A percentile compares a stretch with the other conserved stretches of the same genome.
These are phyloP conservation scores for Nesogale talazaci DNA, from an alignment of 2,113 vertebrate genomes.

Conservation along the genomic window DNA sequence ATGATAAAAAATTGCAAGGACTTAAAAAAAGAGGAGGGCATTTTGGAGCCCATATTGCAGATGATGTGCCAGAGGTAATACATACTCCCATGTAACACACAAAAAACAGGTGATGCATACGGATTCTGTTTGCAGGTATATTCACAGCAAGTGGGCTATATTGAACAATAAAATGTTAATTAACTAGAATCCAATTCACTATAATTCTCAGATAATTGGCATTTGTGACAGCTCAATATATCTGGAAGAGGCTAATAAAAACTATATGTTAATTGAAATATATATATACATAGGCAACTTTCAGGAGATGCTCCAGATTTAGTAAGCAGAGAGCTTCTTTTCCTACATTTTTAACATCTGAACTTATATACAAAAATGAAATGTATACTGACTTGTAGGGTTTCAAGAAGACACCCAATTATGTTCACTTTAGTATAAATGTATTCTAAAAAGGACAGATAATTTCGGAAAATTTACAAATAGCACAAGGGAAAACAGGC, in stretches of 20 bases:
- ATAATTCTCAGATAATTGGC: not conserved
- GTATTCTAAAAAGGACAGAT: not conserved
- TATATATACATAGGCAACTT: not conserved
- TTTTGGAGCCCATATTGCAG: not conserved
- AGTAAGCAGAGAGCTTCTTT: not conserved
- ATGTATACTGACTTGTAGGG: not conserved
- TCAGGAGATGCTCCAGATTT: not conserved
- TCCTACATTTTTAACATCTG: not conserved
- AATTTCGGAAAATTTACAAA: constrained; percentile 36
- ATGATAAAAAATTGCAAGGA: not conserved
- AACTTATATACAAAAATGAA: not conserved
- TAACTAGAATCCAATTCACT: constrained; percentile 8
- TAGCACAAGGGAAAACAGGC: not conserved
- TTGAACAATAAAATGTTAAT: constrained; percentile 3
- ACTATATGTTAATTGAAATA: not conserved
- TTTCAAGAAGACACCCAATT: not conserved
- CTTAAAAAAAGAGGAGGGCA: not conserved
- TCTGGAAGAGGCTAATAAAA: not conserved
- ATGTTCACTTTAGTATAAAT: not conserved
- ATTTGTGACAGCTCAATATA: not conserved
- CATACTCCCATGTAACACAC: constrained; percentile 12
- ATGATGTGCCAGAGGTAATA: not conserved
- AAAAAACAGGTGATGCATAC: not conserved
- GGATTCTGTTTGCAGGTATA: not conserved
- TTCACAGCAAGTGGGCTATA: not conserved